Evolutionary conservation across 23 tunicate species (phyloP).

Genomic region (Ciona savignyi): DNA sequence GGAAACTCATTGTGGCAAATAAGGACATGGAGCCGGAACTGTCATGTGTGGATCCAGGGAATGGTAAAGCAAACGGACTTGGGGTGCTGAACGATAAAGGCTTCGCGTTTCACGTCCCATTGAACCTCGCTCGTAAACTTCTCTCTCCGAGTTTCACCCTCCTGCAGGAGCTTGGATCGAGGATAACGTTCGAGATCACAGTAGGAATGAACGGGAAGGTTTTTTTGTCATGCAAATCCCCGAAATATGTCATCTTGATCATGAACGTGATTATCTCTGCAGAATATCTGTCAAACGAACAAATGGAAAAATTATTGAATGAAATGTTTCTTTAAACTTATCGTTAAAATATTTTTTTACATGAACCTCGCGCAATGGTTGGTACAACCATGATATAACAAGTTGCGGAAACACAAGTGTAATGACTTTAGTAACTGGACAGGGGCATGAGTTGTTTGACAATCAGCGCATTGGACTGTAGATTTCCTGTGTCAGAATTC

Average conservation of each 20-base stretch:
- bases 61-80: constrained; percentile 65
- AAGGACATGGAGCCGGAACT: constrained; percentile 85
- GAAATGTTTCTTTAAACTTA: not conserved
- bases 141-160: constrained; percentile 41
- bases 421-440: no score
- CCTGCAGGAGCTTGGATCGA: constrained; percentile 36
- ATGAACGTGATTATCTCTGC: constrained; percentile 38
- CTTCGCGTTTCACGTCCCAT: constrained; percentile 25
- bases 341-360: no score
- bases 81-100: constrained; percentile 33
- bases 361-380: no score
- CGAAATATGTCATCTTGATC: constrained; percentile 26
- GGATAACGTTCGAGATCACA: constrained; percentile 37
- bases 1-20: constrained; percentile 47
- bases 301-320: constrained; percentile 18
- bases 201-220: constrained; percentile 70
- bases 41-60: constrained; percentile 43
- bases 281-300: constrained; percentile 58
- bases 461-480: no score
- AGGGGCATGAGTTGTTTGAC: no score
- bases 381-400: no score
- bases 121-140: constrained; percentile 47
- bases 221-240: constrained; percentile 19
- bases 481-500: no score
- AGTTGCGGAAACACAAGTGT: no score